A percentile compares a stretch with the other conserved stretches of the same genome.
Conservation (phyloP, 2,797 vertebrate genomes). For the Melanotaenia pygmaea region DNA sequence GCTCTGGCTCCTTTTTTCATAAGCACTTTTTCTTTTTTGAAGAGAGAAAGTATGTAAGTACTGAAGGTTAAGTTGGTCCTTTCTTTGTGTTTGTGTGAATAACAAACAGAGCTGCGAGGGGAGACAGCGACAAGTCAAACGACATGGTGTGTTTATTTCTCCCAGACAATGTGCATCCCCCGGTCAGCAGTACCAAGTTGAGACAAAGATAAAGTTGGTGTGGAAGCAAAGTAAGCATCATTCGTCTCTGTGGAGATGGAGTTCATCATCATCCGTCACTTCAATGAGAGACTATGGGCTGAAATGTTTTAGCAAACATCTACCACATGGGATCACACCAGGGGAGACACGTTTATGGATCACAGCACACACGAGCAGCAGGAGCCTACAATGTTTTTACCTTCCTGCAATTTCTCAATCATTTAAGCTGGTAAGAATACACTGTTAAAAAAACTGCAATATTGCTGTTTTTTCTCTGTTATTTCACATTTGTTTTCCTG, state of each 20-base stretch:
- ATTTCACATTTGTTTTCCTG: too few relatives aligned
- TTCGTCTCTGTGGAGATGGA: conserved; percentile 12
- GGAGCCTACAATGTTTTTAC: conserved; percentile 4
- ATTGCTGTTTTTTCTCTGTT: too few relatives aligned
- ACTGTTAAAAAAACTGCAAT: not conserved
- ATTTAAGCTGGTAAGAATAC: conserved; percentile 20
- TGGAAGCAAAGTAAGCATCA: conserved; percentile 32
- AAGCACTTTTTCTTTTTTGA: conserved; percentile 69
- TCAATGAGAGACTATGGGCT: conserved; percentile 19
- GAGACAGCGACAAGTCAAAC: conserved; percentile 61
- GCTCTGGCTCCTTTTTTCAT: conserved; percentile 63
- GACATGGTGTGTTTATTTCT: conserved; percentile 57
- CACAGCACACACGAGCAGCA: not conserved
- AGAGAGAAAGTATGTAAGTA: conserved; percentile 61
- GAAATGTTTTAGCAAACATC: conserved; percentile 9
- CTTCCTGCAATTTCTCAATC: conserved; percentile 23
- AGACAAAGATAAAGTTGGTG: conserved; percentile 36
- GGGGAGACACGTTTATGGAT: conserved; percentile 13
- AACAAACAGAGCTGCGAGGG: conserved; percentile 49
- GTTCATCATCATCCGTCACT: conserved; percentile 26
- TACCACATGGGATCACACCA: conserved; percentile 3
- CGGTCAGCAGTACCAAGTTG: conserved; percentile 37
- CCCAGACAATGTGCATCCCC: conserved; percentile 20
- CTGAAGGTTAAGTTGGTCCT: conserved; percentile 68
- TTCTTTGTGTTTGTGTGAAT: conserved; percentile 23